Evolutionary conservation across 2,113 vertebrate species (phyloP), one percentile per base, ranked within the genome.

Genomic region (Melanostigma gelatinosum): DNA sequence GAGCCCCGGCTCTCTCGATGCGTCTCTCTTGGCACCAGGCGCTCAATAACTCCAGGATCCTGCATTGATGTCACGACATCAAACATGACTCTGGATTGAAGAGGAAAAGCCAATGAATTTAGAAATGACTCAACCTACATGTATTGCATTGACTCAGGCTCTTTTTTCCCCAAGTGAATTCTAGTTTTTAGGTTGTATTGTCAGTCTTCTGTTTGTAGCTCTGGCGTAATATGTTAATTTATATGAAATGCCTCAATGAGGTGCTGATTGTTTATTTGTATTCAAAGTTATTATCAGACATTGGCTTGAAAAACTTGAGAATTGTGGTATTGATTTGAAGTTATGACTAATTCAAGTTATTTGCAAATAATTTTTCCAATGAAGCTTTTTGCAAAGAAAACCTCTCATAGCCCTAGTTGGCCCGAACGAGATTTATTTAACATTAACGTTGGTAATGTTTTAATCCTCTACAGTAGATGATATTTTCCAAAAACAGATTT

Each of bases 1-100:
- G 95, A 95, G 80, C 83, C 94, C 93, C 94, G 92, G 96, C 94
- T 95, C 95, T 90, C 95, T 94, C 80, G 91, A 93, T 95, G 95
- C 91, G 93, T 95, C 95, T 97, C 96, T 96, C 95, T 95, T 95
- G 95, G 95, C 95, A 63, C 80, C 77, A 87, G 62, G 46, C 90
- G 15, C 95, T 95, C 75, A 70, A 80, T 70, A 62, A 44, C 67
- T 81, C 63, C 16, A 29, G 80, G 58, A 82, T 80, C 77, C 82
- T 68, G 75, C 50, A 18, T 42, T 67, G 80, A 75, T 55, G 84
- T 84, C 55, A 54, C 80, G 76, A 85, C 63, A 88, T 78, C 80
- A 80, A 92, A 75, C 87, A 71, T 80, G 84, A 87, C 80, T 83
- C n/a, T 50, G 85, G 48, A 78, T 72, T 54, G 60, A 72, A 9